phyloP scores from a whole-genome alignment of 2,888 invertebrate genomes.

The Pollenia griseotomentosa region DNA sequence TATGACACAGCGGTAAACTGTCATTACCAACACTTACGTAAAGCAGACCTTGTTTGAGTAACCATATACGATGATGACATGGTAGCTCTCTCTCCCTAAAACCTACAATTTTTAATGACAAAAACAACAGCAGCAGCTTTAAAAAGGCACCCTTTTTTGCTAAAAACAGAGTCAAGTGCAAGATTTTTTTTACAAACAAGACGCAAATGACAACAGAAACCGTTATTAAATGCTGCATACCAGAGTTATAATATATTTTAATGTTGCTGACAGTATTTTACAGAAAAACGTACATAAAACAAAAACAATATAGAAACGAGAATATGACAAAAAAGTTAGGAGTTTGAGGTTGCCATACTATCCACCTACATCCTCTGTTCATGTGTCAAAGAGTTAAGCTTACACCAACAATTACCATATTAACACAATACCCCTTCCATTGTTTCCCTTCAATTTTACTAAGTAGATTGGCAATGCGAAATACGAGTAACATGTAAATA shows the following conservation, averaged over 20 bases:
- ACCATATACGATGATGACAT: slow-evolving; percentile 33
- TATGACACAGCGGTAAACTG: slow-evolving; percentile 78
- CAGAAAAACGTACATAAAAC: not conserved
- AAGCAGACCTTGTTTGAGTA: slow-evolving; percentile 50
- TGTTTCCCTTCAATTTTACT: not conserved
- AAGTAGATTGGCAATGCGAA: slow-evolving; percentile 32
- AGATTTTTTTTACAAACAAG: slow-evolving; percentile 32
- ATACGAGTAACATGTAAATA: slow-evolving; percentile 59
- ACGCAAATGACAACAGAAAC: slow-evolving; percentile 39
- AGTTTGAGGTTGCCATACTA: slow-evolving; percentile 30
- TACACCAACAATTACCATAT: slow-evolving; percentile 73
- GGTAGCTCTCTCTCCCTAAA: not conserved
- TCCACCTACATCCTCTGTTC: slow-evolving; percentile 55
- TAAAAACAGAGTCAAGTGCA: not conserved
- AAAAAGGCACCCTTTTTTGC: slow-evolving; percentile 9
- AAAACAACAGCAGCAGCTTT: slow-evolving; percentile 9
- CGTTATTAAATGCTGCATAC: slow-evolving; percentile 64
- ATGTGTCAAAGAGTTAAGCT: slow-evolving; percentile 71
- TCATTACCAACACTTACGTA: slow-evolving; percentile 72
- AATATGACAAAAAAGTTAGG: not conserved
- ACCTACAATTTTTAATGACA: slow-evolving; percentile 10
- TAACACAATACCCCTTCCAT: slow-evolving; percentile 38
- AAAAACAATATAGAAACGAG: not conserved
- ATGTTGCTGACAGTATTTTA: slow-evolving; percentile 54
- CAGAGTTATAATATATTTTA: slow-evolving; percentile 45